Evolutionary conservation across 37 sponge, comb jelly and placozoan species (phyloP).

Genomic region (Bolinopsis microptera): DNA sequence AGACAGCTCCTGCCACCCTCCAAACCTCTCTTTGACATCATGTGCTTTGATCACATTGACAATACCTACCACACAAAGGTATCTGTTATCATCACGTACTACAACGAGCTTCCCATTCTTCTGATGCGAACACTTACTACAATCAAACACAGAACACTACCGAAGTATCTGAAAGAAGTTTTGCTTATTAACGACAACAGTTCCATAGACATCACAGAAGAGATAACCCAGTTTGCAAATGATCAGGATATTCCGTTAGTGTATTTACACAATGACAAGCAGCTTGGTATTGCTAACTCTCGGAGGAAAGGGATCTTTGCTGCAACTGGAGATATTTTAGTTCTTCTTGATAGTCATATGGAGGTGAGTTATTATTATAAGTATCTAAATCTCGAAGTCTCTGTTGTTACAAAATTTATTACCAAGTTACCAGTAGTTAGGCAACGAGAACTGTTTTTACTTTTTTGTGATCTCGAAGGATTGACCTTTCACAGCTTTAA

Average conservation of each 20-base stretch:
- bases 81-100: background rate
- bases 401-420: too few relatives aligned
- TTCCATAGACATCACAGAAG: background rate
- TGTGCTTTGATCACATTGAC: background rate
- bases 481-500: too few relatives aligned
- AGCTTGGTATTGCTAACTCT: slow-evolving; percentile 5
- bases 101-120: background rate
- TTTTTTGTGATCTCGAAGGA: too few relatives aligned
- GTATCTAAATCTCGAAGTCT: too few relatives aligned
- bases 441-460: too few relatives aligned
- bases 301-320: background rate
- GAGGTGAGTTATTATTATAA: background rate
- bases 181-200: background rate
- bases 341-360: slow-evolving; percentile 22
- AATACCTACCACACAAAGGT: background rate
- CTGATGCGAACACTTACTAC: slow-evolving; percentile 28
- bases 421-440: too few relatives aligned
- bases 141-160: slow-evolving; percentile 11
- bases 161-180: background rate
- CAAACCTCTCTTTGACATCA: background rate
- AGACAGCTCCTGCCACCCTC: background rate
- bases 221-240: background rate
- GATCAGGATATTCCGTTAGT: background rate
- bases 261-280: background rate
- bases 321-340: background rate